phyloP scores from a whole-genome alignment of 1,140 invertebrate genomes.

The Tetraneura akinire region DNA sequence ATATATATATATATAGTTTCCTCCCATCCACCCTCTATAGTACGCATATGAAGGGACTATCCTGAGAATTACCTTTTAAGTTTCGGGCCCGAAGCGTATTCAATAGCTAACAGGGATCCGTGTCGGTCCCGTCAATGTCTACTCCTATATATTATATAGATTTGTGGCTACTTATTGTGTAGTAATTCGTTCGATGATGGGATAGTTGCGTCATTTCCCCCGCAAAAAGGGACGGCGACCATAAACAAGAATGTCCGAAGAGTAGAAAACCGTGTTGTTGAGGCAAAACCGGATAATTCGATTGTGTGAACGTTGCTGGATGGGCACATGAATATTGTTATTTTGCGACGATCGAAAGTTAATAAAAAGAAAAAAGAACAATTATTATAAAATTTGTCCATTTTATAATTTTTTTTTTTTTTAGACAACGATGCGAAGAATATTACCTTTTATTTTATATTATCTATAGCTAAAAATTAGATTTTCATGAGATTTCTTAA shows the following conservation, averaged over 20 bases:
- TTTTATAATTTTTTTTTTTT: too few species aligned
- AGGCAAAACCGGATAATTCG: background rate
- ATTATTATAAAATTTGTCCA: too few species aligned
- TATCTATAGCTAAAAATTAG: too few species aligned
- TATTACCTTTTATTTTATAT: too few species aligned
- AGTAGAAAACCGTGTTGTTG: conserved; percentile 37
- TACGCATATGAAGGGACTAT: background rate
- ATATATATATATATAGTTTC: background rate
- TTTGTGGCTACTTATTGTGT: too few species aligned
- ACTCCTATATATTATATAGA: too few species aligned
- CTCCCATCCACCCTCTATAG: background rate
- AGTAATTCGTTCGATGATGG: background rate
- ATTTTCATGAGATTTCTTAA: too few species aligned
- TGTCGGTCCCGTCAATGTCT: too few species aligned
- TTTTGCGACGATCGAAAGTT: too few species aligned
- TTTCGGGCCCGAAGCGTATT: background rate
- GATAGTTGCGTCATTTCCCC: background rate
- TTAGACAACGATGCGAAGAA: too few species aligned
- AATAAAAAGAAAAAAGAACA: too few species aligned
- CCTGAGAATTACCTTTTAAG: background rate
- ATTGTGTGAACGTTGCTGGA: background rate
- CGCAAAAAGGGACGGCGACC: background rate
- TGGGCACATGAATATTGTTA: background rate
- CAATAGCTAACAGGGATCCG: too few species aligned
- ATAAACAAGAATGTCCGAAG: background rate